Conservation (phyloP, 2,888 invertebrate genomes). For the Lysandra bellargus region DNA sequence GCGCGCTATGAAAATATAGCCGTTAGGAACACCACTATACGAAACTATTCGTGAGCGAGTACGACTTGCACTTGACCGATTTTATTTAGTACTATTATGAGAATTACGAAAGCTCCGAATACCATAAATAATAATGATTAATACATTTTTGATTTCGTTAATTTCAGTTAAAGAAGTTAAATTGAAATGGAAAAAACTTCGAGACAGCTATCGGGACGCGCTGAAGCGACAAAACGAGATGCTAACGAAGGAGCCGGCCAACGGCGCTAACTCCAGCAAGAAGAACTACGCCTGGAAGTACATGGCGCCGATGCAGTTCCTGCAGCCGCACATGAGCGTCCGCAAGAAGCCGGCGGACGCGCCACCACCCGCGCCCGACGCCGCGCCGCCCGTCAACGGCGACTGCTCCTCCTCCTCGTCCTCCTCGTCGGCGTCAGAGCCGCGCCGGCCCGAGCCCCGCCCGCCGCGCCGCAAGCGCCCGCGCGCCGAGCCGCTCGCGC, state of each 20-base stretch:
- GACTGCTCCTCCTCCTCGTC: constrained; percentile 37
- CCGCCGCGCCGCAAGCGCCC: constrained; percentile 35
- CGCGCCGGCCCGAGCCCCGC: constrained; percentile 39
- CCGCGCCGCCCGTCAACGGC: constrained; percentile 46
- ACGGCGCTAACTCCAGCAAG: constrained; percentile 49
- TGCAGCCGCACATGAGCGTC: constrained; percentile 73
- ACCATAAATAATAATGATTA: neutral
- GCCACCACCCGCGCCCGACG: constrained; percentile 35
- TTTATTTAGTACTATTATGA: no score
- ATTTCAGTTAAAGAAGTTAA: constrained; percentile 72
- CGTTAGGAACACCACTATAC: no score
- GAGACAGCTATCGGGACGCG: constrained; percentile 75
- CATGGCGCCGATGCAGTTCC: constrained; percentile 69
- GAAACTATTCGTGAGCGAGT: no score
- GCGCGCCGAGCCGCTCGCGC: constrained; percentile 41
- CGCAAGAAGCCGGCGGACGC: constrained; percentile 59
- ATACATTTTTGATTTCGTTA: neutral
- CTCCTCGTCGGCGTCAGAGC: constrained; percentile 17
- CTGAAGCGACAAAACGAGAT: constrained; percentile 69
- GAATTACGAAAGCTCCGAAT: neutral
- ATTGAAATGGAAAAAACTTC: constrained; percentile 72
- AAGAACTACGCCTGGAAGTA: constrained; percentile 71
- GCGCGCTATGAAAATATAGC: no score
- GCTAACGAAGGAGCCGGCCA: constrained; percentile 55
- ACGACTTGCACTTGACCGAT: no score